Conservation (phyloP, 2,797 vertebrate genomes). For the Crocidura indochinensis region DNA sequence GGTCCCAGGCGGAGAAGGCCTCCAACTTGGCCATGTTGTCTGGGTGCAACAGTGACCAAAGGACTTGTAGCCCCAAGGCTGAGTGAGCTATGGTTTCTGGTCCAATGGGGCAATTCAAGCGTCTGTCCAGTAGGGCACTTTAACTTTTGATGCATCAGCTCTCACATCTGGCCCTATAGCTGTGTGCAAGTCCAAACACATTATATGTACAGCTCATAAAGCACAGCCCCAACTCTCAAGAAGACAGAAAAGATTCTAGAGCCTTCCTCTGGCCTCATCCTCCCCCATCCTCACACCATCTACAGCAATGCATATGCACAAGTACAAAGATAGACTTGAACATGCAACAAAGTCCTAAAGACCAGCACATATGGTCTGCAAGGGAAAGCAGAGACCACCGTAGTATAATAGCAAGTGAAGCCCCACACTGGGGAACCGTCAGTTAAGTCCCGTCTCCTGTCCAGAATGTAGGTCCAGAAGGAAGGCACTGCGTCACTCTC, state of each 20-base stretch:
- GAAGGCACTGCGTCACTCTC: neutral
- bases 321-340: slow-evolving; percentile 15
- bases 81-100: neutral
- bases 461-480: neutral
- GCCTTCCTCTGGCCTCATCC: neutral
- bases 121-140: too few species aligned
- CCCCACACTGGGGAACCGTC: too few species aligned
- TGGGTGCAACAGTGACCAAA: neutral
- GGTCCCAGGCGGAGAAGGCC: neutral
- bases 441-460: slow-evolving; percentile 36
- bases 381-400: neutral
- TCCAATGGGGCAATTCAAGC: neutral
- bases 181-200: neutral
- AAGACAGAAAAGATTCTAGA: neutral
- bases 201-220: neutral
- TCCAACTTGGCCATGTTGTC: neutral
- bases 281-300: too few species aligned
- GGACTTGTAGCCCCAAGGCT: neutral
- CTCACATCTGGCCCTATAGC: too few species aligned
- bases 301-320: rapidly evolving
- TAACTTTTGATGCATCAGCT: too few species aligned
- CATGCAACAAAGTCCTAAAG: neutral
- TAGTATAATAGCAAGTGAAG: too few species aligned
- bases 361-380: neutral
- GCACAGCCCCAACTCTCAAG: neutral